Evolutionary conservation across 2,888 invertebrate species (phyloP).

Genomic region (Zhuqinia jingwanae): DNA sequence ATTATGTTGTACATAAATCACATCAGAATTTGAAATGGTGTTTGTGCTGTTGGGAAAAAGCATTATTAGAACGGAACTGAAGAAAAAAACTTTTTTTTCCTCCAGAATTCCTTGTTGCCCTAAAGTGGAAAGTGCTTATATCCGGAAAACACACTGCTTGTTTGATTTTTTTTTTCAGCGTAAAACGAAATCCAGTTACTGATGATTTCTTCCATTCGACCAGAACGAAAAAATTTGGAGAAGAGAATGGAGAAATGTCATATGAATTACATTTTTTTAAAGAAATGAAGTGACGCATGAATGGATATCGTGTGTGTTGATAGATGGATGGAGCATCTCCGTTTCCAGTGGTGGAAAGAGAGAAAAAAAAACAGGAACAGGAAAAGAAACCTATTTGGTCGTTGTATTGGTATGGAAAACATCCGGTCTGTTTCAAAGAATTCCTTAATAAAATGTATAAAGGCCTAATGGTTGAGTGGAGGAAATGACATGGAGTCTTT

Average conservation of each 20-base stretch:
- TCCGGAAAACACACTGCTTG: constrained; percentile 48
- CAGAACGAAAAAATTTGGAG: neutral
- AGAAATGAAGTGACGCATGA: constrained; percentile 48
- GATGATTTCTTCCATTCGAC: constrained; percentile 42
- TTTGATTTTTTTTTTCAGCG: neutral
- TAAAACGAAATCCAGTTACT: constrained; percentile 34
- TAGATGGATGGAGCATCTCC: constrained; percentile 51
- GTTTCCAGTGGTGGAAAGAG: neutral
- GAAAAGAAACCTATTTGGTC: constrained; percentile 35
- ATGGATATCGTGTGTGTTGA: constrained; percentile 57
- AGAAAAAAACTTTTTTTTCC: neutral
- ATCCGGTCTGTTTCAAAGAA: constrained; percentile 40
- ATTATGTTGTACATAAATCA: too few species aligned
- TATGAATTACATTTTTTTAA: constrained; percentile 52
- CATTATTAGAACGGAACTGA: neutral
- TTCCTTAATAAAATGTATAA: constrained; percentile 58
- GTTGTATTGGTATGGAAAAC: constrained; percentile 36
- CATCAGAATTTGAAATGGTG: neutral
- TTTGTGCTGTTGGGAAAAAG: neutral
- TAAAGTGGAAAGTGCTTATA: neutral
- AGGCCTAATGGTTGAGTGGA: constrained; percentile 14
- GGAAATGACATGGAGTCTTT: neutral
- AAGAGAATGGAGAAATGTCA: constrained; percentile 38
- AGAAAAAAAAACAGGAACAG: constrained; percentile 52
- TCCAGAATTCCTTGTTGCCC: neutral